A percentile compares a stretch with the other conserved stretches of the same genome.
These are phyloP conservation scores for Ardeotis arabs DNA, from an alignment of 2,113 vertebrate genomes.

Conservation along the genomic window DNA sequence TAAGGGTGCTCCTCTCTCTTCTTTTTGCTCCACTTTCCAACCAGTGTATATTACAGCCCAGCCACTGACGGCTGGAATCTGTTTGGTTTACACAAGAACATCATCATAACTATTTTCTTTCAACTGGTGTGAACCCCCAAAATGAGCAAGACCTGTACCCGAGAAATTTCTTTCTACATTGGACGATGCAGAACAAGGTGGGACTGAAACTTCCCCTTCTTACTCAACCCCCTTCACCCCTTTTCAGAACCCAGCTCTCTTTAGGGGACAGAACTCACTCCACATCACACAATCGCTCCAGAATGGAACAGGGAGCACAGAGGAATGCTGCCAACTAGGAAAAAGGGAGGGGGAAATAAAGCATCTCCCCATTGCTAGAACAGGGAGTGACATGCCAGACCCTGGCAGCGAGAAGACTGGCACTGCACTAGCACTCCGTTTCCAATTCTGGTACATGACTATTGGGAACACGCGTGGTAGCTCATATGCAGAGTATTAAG, in stretches of 20 bases:
- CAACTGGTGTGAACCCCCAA: background rate
- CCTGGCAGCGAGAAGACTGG: background rate
- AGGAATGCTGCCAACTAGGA: background rate
- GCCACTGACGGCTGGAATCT: background rate
- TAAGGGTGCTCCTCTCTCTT: background rate
- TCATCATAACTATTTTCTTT: background rate
- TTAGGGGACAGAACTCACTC: background rate
- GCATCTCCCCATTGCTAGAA: background rate
- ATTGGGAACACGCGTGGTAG: background rate
- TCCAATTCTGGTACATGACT: background rate
- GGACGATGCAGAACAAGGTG: background rate
- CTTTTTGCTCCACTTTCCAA: background rate
- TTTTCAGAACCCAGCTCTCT: background rate
- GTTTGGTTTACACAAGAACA: background rate
- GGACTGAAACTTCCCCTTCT: background rate
- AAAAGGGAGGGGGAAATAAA: background rate
- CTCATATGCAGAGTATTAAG: background rate
- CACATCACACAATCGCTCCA: background rate
- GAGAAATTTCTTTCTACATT: background rate
- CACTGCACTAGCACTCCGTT: background rate
- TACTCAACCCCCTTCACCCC: background rate
- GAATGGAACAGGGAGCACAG: background rate
- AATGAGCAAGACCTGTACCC: background rate
- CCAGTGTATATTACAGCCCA: background rate
- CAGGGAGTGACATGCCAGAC: background rate